phyloP scores from a whole-genome alignment of 1,140 invertebrate species.

The Diplogasteroides magnus region DNA sequence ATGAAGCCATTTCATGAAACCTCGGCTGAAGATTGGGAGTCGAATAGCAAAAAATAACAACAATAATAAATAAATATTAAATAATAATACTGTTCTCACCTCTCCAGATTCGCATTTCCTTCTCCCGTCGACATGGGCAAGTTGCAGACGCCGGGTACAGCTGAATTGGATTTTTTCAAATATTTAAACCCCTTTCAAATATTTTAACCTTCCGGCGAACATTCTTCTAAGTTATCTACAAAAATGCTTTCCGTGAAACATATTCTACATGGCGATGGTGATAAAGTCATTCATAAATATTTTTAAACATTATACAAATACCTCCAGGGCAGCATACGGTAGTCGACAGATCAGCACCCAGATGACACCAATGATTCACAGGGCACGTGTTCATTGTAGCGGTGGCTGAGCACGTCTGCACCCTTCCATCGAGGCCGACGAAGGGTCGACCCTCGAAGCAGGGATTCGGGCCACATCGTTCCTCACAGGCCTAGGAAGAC shows the following conservation, averaged over 20 bases:
- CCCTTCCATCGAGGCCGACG: slow-evolving; percentile 44
- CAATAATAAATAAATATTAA: background rate
- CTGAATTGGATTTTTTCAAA: slow-evolving; percentile 21
- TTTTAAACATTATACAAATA: background rate
- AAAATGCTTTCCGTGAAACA: too few relatives aligned
- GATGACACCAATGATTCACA: slow-evolving; percentile 40
- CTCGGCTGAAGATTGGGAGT: too few relatives aligned
- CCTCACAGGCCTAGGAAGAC: slow-evolving; percentile 38
- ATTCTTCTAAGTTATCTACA: too few relatives aligned
- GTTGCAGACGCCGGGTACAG: slow-evolving; percentile 44
- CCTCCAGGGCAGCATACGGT: slow-evolving; percentile 51
- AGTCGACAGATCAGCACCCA: slow-evolving; percentile 39
- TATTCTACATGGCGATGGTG: too few relatives aligned
- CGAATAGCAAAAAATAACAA: background rate
- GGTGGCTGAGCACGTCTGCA: slow-evolving; percentile 42
- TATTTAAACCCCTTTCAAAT: slow-evolving; percentile 1
- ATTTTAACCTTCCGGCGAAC: too few relatives aligned
- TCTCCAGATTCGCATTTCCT: slow-evolving; percentile 44
- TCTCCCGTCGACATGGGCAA: slow-evolving; percentile 55
- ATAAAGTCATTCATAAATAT: background rate
- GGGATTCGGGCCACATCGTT: slow-evolving; percentile 48
- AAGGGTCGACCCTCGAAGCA: slow-evolving; percentile 51
- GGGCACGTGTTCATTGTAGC: slow-evolving; percentile 44
- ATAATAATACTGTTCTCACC: background rate
- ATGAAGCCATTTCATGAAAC: too few relatives aligned